Base-by-base conservation (phyloP, 2,113 vertebrate species). In the Chrysochloris asiatica region DNA sequence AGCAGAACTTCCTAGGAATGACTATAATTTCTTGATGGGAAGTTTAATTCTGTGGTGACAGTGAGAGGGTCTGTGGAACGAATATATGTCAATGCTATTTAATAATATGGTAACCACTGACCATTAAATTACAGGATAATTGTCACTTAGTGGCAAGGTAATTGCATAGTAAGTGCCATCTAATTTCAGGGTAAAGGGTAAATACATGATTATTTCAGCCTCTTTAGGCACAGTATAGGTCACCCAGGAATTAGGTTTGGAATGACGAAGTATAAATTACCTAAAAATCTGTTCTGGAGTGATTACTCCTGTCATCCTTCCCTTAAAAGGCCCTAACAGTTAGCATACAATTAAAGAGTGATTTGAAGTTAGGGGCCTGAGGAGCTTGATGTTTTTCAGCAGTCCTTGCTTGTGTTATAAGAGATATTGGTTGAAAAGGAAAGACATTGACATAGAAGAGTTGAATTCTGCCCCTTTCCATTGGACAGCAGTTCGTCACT, bases 111-210 rank as follows among this genome's bases (percentile, higher is more conserved):
- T 91, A 92, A 93, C 92, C 73, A 59, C 95, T 95, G 96, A 90
- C 95, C 94, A 95, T 94, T 95, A 96, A 95, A 96, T 96, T 95
- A 96, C 78, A 92, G 0, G 36, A 89, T 89, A 95, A 96, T 96
- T 95, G 88, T 95, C 88, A 90, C 92, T 93, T 94, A 93, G 94
- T 88, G 95, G 94, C 94, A 93, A 92, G 80, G 83, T 96, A 96
- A 96, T 95, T 96, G 91, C 96, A 83, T 81, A 89, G 89, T 65
- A 81, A 94, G 95, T 79, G 38, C 93, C 96, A 61, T 95, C 93
- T 96, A 95, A 95, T 96, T 96, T 95, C 92, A 91, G 96, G 96
- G 95, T 92, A 94, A 96, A 96, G 96, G 96, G 95, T 95, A 96
- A 96, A 97, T 96, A 96, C 95, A 94, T 91, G 95, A 96, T 96